Percentiles rank a stretch among this genome's conserved stretches.
Evolutionary conservation across 2,113 vertebrate genomes (phyloP).

Genomic region (Lepus timidus): DNA sequence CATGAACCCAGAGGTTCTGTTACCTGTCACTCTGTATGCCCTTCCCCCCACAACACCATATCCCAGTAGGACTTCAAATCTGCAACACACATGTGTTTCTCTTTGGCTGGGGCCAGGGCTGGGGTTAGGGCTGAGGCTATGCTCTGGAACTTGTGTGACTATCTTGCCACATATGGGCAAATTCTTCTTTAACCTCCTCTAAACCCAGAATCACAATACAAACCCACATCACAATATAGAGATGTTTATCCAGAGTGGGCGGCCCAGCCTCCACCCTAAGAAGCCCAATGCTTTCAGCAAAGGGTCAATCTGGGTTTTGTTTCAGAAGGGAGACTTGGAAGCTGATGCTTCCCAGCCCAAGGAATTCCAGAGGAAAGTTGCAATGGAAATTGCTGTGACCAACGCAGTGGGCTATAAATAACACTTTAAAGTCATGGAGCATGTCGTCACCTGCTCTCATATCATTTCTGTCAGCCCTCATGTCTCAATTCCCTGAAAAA

Average conservation of each 20-base stretch:
- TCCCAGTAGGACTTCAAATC: not conserved
- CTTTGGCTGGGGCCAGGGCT: not conserved
- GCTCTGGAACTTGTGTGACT: not conserved
- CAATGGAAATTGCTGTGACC: conserved; percentile 65
- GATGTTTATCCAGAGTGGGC: not conserved
- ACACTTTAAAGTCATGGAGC: conserved; percentile 5
- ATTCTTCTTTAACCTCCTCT: not conserved
- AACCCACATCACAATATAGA: not conserved
- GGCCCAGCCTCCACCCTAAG: not conserved
- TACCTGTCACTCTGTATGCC: not conserved
- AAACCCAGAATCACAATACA: not conserved
- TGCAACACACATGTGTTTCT: not conserved
- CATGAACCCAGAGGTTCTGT: not conserved
- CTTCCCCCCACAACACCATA: too few species aligned
- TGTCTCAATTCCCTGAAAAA: not conserved
- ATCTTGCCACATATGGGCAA: not conserved
- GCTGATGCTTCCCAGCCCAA: conserved; percentile 23
- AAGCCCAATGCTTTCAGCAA: not conserved
- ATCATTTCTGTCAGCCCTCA: not conserved
- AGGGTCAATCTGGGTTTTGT: conserved; percentile 59
- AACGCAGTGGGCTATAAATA: conserved; percentile 57
- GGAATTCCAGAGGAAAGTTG: conserved; percentile 70
- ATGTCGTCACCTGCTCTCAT: not conserved
- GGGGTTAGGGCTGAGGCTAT: not conserved
- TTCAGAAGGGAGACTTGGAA: conserved; percentile 53